Conservation (phyloP, 2,113 vertebrate genomes). For the Dunckerocampus dactyliophorus region DNA sequence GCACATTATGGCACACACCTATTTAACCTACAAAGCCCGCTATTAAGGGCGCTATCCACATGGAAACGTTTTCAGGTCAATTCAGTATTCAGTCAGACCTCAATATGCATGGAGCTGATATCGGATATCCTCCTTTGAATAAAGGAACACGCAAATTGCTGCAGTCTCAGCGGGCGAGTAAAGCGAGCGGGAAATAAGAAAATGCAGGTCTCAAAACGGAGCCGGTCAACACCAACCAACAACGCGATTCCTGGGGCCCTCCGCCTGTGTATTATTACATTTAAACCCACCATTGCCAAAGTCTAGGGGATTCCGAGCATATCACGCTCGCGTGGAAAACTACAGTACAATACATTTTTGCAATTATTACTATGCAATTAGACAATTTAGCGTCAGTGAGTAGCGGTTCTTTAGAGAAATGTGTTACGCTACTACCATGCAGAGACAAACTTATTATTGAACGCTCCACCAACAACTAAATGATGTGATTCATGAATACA, state of each 20-base stretch:
- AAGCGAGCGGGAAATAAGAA: conserved; percentile 70
- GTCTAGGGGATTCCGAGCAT: too few relatives aligned
- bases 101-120: conserved; percentile 5
- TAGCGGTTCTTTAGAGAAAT: neutral
- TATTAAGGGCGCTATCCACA: too few relatives aligned
- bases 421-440: neutral
- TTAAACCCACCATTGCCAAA: too few relatives aligned
- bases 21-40: too few relatives aligned
- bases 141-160: conserved; percentile 18
- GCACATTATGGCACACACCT: too few relatives aligned
- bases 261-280: neutral
- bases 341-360: neutral
- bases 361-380: neutral
- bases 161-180: conserved; percentile 9
- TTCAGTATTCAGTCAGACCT: too few relatives aligned
- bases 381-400: neutral
- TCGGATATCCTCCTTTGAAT: conserved; percentile 4
- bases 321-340: neutral
- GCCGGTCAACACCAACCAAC: conserved; percentile 19
- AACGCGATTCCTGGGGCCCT: neutral
- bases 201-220: conserved; percentile 38
- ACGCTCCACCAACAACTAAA: too few relatives aligned
- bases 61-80: too few relatives aligned
- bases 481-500: neutral
- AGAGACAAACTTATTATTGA: neutral